A percentile compares a stretch with the other conserved stretches of the same genome.
These are phyloP conservation scores for Styela clava DNA, from an alignment of 23 tunicate genomes.

Conservation along the genomic window DNA sequence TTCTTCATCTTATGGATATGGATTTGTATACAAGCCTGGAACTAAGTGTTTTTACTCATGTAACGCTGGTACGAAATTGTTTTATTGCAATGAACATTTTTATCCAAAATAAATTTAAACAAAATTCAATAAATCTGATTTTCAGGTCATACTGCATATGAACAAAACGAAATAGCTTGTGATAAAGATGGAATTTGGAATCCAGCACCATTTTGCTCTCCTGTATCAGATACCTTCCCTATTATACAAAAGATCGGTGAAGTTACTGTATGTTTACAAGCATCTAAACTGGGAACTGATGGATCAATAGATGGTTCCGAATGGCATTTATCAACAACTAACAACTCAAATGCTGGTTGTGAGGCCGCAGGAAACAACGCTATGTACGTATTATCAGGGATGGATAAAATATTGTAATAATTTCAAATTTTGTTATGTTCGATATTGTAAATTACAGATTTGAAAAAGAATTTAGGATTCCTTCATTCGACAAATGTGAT, in stretches of 20 bases:
- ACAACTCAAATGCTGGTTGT: constrained; percentile 30
- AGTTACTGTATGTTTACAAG: constrained; percentile 24
- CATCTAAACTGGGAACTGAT: background rate
- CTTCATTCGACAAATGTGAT: too few relatives aligned
- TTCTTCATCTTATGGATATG: constrained; percentile 6
- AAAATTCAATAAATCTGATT: too few relatives aligned
- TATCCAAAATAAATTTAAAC: too few relatives aligned
- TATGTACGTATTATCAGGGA: constrained; percentile 45
- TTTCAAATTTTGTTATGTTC: background rate
- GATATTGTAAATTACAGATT: too few relatives aligned
- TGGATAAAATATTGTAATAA: too few relatives aligned
- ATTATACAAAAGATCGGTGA: constrained; percentile 50
- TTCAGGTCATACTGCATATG: constrained; percentile 37
- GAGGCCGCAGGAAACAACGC: constrained; percentile 47
- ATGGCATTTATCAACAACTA: constrained; percentile 28
- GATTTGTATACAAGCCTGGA: constrained; percentile 39
- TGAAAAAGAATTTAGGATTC: too few relatives aligned
- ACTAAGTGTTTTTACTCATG: constrained; percentile 37
- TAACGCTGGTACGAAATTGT: constrained; percentile 24
- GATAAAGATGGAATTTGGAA: constrained; percentile 32
- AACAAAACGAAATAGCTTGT: constrained; percentile 34
- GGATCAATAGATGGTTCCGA: constrained; percentile 15
- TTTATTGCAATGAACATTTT: too few relatives aligned
- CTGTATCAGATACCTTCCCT: constrained; percentile 18
- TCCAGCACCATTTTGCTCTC: constrained; percentile 37